Base-by-base conservation (phyloP, 1,140 invertebrate species). In the Ostrea edulis region DNA sequence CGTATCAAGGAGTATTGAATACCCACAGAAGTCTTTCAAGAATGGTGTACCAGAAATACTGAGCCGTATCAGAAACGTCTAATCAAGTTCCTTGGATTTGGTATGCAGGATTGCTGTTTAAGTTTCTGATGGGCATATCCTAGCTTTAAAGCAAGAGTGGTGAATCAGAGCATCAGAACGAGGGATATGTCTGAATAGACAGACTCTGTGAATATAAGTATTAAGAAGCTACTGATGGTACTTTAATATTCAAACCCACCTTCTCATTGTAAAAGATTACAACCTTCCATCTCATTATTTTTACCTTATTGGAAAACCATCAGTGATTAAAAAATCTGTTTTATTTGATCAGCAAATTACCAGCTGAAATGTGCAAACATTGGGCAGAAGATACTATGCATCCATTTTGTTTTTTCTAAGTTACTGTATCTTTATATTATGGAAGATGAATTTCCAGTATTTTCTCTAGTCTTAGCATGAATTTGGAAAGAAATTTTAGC, bases 11-110 rank as follows among this genome's bases (percentile, higher is more conserved):
- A 83, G 52, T 83, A 54, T 52, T 53, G 44, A 83, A 83, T 83
- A 54, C 82, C 82, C 82, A 54, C 35, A 53, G 82, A 53, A 20
- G 82, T 83, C 82, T 83, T 83, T 83, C 82, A 83, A 83, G 44
- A 53, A 52, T 52, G 82, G 44, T 22, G 82, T 83, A 83, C 44
- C 44, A 83, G 52, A 83, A 83, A 77, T 25, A 62, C 68, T 68
- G 1, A 77, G 12, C 25, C 25, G 68, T 77, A 29, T 77, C 68
- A 29, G 29, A 77, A 25, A 35, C 68, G 68, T 77, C 68, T 22
- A 29, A 35, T 29, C 68, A 35, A 77, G 68, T 25, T 77, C 22
- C 68, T 35, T 77, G 68, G 68, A 77, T 77, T 77, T 62, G 68
- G 25, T 29, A 4, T 35, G 68, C 68, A 29, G 68, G 17, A 17